Percentiles rank a stretch among this genome's conserved stretches.
Conservation (phyloP, 2,888 invertebrate species). For the Syrista parreyssii region DNA sequence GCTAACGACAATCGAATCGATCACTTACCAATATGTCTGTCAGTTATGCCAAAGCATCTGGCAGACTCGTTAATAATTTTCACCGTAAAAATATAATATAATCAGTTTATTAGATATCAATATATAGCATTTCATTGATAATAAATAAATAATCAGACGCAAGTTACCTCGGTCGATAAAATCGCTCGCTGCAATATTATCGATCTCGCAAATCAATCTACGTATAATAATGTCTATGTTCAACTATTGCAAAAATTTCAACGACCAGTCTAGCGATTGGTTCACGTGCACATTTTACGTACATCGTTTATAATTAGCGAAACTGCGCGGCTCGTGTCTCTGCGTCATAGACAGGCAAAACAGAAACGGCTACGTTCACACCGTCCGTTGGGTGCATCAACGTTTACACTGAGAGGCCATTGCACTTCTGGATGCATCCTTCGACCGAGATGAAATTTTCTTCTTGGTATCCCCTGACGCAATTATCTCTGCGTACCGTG, state of each 20-base stretch:
- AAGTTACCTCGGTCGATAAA: neutral
- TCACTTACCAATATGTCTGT: neutral
- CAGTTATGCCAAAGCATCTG: neutral
- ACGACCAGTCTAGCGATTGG: too few species aligned
- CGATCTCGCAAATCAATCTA: neutral
- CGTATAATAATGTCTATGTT: neutral
- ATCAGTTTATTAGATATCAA: neutral
- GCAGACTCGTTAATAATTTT: neutral
- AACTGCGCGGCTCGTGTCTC: conserved; percentile 4
- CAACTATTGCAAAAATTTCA: neutral
- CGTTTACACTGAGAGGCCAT: conserved; percentile 5
- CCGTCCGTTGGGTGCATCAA: neutral
- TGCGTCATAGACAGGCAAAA: conserved; percentile 2
- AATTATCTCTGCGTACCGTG: neutral
- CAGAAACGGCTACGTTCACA: neutral
- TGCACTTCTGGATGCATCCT: conserved; percentile 10
- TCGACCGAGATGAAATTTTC: conserved; percentile 3
- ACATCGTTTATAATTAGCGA: conserved; percentile 16
- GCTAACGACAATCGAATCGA: neutral
- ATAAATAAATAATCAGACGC: neutral
- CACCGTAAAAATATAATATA: neutral
- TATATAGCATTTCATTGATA: neutral
- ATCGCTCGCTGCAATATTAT: neutral
- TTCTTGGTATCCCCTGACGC: neutral
- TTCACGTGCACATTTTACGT: neutral